Evolutionary conservation across 2,113 vertebrate species (phyloP).

Genomic region (Gymnarchus niloticus): DNA sequence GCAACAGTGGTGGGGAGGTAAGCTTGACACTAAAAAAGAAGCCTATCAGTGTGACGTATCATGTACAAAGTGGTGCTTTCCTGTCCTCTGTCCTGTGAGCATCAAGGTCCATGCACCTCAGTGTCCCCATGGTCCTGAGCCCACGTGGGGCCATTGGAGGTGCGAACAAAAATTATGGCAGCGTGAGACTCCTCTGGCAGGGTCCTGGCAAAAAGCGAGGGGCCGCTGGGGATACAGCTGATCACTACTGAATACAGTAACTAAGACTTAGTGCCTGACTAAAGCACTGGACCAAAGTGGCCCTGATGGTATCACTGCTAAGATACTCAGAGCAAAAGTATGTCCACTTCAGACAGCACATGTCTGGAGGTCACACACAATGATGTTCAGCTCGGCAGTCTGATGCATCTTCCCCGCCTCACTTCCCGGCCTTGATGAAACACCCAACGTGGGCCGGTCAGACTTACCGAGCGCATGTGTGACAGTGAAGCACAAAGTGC

Average conservation of each 20-base stretch:
- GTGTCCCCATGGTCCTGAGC: too few species aligned
- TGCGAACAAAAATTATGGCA: not conserved
- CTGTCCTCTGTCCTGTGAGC: too few species aligned
- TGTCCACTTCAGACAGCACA: not conserved
- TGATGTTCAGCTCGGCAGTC: not conserved
- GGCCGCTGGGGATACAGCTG: too few species aligned
- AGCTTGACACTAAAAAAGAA: not conserved
- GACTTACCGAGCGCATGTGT: not conserved
- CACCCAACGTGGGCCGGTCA: not conserved
- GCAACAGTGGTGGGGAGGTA: not conserved
- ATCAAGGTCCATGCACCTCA: not conserved
- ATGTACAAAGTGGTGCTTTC: not conserved
- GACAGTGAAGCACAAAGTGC: too few species aligned
- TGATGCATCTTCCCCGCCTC: not conserved
- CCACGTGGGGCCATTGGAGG: too few species aligned
- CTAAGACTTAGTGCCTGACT: too few species aligned
- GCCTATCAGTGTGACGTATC: not conserved
- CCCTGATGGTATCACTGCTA: too few species aligned
- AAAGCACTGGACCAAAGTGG: too few species aligned
- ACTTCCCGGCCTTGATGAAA: not conserved
- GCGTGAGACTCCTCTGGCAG: not conserved
- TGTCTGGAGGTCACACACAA: not conserved
- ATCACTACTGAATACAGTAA: too few species aligned
- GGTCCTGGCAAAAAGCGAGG: too few species aligned
- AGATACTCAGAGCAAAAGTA: not conserved